Conservation (phyloP, 2,888 invertebrate species). For the Neoitamus cyanurus region DNA sequence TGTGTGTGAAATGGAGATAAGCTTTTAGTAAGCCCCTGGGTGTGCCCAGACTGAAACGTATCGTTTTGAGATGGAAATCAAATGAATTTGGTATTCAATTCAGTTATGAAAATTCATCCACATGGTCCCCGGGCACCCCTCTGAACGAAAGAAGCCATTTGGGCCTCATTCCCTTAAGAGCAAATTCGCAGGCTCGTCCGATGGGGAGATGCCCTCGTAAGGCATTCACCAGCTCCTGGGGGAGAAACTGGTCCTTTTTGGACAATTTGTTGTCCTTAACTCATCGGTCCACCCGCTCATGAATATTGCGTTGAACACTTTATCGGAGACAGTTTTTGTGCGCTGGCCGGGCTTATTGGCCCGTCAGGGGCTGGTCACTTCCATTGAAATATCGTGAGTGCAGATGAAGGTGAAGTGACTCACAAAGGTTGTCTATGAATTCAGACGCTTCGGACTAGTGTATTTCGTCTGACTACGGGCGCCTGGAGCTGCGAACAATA, state of each 20-base stretch:
- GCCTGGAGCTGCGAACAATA: not conserved
- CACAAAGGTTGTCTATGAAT: not conserved
- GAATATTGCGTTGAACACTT: conserved; percentile 25
- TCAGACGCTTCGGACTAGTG: not conserved
- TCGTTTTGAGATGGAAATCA: conserved; percentile 36
- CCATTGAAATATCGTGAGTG: not conserved
- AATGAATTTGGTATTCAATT: conserved; percentile 38
- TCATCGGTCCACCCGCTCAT: conserved; percentile 19
- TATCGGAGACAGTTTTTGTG: not conserved
- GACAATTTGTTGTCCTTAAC: conserved; percentile 28
- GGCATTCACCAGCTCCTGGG: not conserved
- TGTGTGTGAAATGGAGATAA: not conserved
- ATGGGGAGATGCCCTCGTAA: not conserved
- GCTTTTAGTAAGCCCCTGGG: not conserved
- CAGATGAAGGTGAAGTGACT: not conserved
- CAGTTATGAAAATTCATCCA: conserved; percentile 30
- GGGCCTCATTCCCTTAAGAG: conserved; percentile 21
- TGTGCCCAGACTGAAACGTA: conserved; percentile 3
- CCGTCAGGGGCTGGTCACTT: not conserved
- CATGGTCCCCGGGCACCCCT: not conserved
- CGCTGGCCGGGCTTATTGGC: not conserved
- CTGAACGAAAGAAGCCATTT: not conserved
- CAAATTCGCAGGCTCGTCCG: not conserved
- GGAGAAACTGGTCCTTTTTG: conserved; percentile 17
- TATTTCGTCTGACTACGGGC: not conserved